Percentiles rank a stretch among this genome's conserved stretches.
phyloP scores from a whole-genome alignment of 2,113 vertebrate species.

The Hemicordylus capensis region DNA sequence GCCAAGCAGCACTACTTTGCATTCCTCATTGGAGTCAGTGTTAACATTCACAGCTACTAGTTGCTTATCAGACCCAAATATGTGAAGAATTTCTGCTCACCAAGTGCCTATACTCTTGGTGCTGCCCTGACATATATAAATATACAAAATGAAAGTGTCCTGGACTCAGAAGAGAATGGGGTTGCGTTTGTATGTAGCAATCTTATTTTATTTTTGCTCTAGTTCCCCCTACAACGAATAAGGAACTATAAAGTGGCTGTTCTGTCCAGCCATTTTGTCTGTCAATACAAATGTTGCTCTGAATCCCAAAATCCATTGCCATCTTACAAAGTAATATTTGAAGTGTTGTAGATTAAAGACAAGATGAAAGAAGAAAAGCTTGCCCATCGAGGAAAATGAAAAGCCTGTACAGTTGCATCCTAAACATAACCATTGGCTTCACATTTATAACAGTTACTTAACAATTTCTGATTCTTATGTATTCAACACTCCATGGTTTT shows the following conservation, averaged over 20 bases:
- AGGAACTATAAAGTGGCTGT: background rate
- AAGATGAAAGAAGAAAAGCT: background rate
- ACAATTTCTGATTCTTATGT: background rate
- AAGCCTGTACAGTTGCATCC: no score
- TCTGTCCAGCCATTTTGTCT: background rate
- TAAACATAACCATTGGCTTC: background rate
- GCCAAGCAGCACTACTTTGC: background rate
- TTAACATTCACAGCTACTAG: background rate
- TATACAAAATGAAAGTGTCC: background rate
- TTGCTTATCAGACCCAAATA: background rate
- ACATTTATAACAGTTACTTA: background rate
- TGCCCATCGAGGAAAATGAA: background rate
- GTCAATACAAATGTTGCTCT: background rate
- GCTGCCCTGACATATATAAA: background rate
- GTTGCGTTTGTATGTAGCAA: no score
- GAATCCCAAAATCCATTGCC: background rate
- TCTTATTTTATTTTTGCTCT: background rate
- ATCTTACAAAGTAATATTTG: background rate
- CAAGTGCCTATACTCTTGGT: no score
- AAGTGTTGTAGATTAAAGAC: background rate
- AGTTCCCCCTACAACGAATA: background rate
- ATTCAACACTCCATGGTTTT: background rate
- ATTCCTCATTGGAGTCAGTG: background rate
- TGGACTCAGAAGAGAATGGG: background rate
- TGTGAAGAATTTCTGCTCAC: background rate